Evolutionary conservation across 2,888 invertebrate genomes (phyloP).

Genomic region (Phorcus lineatus): DNA sequence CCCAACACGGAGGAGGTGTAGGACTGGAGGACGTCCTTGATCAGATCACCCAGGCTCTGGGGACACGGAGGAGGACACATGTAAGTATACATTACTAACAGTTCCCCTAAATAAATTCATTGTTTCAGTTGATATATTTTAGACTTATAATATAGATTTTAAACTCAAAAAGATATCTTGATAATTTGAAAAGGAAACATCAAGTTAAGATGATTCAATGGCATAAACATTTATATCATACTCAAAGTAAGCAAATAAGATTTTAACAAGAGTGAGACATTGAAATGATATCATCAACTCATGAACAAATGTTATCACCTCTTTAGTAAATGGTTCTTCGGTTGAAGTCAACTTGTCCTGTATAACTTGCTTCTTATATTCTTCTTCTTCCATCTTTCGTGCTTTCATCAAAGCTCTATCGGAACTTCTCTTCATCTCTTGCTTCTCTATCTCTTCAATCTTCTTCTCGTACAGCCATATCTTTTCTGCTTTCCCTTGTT

Average conservation of each 20-base stretch:
- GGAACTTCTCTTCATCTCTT: constrained; percentile 47
- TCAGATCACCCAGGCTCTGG: constrained; percentile 51
- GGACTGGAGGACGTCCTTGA: constrained; percentile 54
- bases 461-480: constrained; percentile 67
- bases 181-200: too few relatives aligned
- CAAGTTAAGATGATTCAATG: too few relatives aligned
- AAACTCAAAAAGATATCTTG: background rate
- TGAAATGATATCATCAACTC: background rate
- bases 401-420: constrained; percentile 45
- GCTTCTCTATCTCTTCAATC: constrained; percentile 54
- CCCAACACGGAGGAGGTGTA: constrained; percentile 50
- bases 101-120: too few relatives aligned
- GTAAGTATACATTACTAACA: background rate
- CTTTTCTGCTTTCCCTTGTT: constrained; percentile 50
- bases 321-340: constrained; percentile 52
- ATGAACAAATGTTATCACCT: constrained; percentile 41
- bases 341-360: constrained; percentile 36
- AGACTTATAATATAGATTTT: too few relatives aligned
- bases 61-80: background rate
- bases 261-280: background rate
- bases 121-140: too few relatives aligned
- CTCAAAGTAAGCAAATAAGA: background rate
- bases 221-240: background rate
- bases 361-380: constrained; percentile 31
- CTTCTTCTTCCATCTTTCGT: constrained; percentile 38